Conservation (phyloP, 2,797 vertebrate species). For the Danio jaintianensis region DNA sequence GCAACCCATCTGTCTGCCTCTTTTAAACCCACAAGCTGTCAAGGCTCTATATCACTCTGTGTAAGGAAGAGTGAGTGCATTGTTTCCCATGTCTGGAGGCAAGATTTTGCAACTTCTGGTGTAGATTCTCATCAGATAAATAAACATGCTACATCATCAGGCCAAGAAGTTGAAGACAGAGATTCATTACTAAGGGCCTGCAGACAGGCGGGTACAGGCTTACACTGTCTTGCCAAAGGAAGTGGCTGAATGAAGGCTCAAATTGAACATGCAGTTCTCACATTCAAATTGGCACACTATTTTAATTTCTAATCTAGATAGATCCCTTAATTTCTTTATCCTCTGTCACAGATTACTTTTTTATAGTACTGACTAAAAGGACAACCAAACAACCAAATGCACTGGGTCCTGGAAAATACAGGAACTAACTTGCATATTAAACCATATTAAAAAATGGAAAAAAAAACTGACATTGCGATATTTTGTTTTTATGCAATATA, state of each 20-base stretch:
- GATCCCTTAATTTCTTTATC: constrained; percentile 26
- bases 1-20: constrained; percentile 52
- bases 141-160: constrained; percentile 68
- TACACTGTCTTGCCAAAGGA: constrained; percentile 68
- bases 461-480: too few species aligned
- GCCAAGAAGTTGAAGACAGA: constrained; percentile 67
- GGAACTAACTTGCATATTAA: too few species aligned
- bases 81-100: constrained; percentile 66
- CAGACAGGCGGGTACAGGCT: constrained; percentile 27
- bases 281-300: constrained; percentile 64
- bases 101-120: constrained; percentile 63
- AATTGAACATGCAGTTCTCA: constrained; percentile 68
- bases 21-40: constrained; percentile 49
- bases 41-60: constrained; percentile 63
- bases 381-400: not conserved
- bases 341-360: too few species aligned
- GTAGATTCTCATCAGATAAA: constrained; percentile 69
- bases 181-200: constrained; percentile 37
- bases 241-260: constrained; percentile 59
- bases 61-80: constrained; percentile 59
- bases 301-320: constrained; percentile 49
- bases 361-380: not conserved
- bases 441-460: too few species aligned
- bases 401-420: not conserved
- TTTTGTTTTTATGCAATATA: too few species aligned